Conservation (phyloP, 2,888 invertebrate genomes). For the Gryllus longicercus region DNA sequence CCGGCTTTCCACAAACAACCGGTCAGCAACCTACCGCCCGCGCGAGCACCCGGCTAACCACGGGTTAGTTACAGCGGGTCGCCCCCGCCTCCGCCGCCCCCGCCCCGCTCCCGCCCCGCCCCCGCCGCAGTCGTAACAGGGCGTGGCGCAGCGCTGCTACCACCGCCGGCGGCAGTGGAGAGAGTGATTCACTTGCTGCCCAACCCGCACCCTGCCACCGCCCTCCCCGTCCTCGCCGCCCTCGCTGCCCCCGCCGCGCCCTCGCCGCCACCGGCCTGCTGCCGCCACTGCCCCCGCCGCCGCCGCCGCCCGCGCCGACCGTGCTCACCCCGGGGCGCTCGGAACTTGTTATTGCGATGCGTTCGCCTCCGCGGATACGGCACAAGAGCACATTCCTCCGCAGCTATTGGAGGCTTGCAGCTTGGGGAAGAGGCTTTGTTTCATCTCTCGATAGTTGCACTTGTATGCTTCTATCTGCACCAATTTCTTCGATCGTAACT, state of each 20-base stretch:
- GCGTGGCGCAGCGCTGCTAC: not conserved
- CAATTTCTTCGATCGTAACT: too few relatives aligned
- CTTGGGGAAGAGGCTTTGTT: too few relatives aligned
- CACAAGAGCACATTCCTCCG: too few relatives aligned
- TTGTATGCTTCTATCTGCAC: too few relatives aligned
- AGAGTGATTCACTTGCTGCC: not conserved
- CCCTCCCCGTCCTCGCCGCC: not conserved
- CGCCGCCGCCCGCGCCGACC: not conserved
- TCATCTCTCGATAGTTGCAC: too few relatives aligned
- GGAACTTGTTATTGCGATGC: constrained; percentile 5
- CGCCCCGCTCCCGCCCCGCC: not conserved
- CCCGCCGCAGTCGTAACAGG: not conserved
- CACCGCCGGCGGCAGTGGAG: not conserved
- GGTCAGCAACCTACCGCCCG: constrained; percentile 1
- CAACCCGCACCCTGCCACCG: not conserved
- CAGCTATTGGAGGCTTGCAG: too few relatives aligned
- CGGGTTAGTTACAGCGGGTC: not conserved
- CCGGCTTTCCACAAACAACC: not conserved
- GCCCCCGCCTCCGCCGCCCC: not conserved
- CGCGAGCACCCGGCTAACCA: not conserved
- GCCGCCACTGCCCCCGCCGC: not conserved
- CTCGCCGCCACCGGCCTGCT: not conserved
- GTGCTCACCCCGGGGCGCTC: not conserved
- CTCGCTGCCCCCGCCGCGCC: not conserved
- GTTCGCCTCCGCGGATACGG: not conserved